Evolutionary conservation across 1,140 invertebrate species (phyloP).

Genomic region (Drosophila ambigua): DNA sequence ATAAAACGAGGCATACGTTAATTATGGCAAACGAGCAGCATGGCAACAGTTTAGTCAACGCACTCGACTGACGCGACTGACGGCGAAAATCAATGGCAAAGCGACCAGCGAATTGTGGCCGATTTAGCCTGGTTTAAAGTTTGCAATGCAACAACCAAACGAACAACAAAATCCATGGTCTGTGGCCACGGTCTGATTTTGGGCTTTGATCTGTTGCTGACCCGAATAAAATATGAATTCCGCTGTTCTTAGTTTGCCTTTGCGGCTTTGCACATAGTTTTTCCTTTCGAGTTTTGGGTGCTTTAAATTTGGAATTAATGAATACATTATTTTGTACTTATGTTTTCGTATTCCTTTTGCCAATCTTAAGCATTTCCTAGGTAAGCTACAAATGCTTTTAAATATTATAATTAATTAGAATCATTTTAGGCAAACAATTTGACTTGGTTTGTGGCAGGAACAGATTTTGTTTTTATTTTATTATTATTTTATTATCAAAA

Average conservation of each 20-base stretch:
- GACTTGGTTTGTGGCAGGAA: too few relatives aligned
- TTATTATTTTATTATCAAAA: too few relatives aligned
- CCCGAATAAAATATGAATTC: conserved; percentile 29
- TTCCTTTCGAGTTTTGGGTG: too few relatives aligned
- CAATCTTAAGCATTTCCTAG: too few relatives aligned
- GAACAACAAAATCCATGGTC: background rate
- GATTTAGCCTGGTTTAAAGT: conserved; percentile 44
- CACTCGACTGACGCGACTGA: conserved; percentile 15
- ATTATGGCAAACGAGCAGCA: conserved; percentile 58
- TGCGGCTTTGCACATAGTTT: background rate
- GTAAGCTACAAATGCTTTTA: too few relatives aligned
- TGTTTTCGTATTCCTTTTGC: too few relatives aligned
- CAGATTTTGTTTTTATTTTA: too few relatives aligned
- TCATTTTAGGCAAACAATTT: too few relatives aligned
- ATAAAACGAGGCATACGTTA: conserved; percentile 64
- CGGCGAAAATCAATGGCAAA: conserved; percentile 55
- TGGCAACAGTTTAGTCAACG: conserved; percentile 24
- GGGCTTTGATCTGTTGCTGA: conserved; percentile 31
- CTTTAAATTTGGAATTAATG: too few relatives aligned
- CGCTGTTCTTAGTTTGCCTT: background rate
- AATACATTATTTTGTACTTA: too few relatives aligned
- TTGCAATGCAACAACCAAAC: conserved; percentile 10
- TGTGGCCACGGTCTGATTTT: conserved; percentile 38
- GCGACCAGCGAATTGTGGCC: conserved; percentile 50
- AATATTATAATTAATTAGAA: too few relatives aligned